Evolutionary conservation across 2,113 vertebrate genomes (phyloP).

Genomic region (Clinocottus analis): DNA sequence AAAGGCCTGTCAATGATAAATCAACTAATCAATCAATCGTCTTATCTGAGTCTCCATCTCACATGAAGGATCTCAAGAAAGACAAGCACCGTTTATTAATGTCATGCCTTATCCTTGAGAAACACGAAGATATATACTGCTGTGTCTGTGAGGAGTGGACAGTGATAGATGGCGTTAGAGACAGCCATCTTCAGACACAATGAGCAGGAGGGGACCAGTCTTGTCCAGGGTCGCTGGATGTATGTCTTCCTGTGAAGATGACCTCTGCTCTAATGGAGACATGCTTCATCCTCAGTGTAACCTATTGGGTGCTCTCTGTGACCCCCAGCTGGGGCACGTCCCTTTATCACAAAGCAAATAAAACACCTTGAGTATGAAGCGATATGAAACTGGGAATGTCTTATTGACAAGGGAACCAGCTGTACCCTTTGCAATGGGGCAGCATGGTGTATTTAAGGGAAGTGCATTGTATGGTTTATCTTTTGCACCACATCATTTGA

Average conservation of each 20-base stretch:
- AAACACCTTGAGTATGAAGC: neutral
- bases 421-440: neutral
- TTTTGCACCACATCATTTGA: conserved; percentile 13
- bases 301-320: neutral
- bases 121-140: conserved; percentile 9
- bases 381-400: neutral
- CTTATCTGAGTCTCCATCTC: neutral
- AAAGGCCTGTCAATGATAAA: neutral
- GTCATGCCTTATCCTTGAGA: conserved; percentile 33
- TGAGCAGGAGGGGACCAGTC: conserved; percentile 4
- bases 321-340: neutral
- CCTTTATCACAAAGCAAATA: conserved; percentile 16
- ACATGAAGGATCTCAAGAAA: neutral
- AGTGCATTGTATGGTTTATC: neutral
- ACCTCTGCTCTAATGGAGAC: conserved; percentile 32
- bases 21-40: neutral
- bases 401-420: neutral
- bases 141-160: conserved; percentile 23
- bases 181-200: conserved; percentile 14
- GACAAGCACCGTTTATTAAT: conserved; percentile 26
- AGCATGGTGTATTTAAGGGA: neutral
- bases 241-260: neutral
- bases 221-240: conserved; percentile 34
- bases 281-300: conserved; percentile 22
- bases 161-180: conserved; percentile 18